Conservation (phyloP, 2,888 invertebrate species). For the Tenthredo scrophulariae region DNA sequence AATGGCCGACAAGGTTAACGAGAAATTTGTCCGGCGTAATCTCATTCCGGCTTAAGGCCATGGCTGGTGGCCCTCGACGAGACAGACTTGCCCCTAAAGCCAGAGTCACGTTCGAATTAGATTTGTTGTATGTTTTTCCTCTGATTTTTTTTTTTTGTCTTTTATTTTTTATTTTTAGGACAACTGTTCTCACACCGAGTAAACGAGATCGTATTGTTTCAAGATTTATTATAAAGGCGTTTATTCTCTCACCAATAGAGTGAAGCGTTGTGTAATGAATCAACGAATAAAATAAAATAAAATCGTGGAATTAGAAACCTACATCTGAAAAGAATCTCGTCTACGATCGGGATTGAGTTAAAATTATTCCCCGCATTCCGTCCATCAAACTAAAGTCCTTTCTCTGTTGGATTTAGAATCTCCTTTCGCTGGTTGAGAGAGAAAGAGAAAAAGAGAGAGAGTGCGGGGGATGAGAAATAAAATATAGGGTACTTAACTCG, state of each 20-base stretch:
- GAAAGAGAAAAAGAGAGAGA: background rate
- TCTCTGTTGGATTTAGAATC: background rate
- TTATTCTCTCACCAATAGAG: background rate
- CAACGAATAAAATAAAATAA: background rate
- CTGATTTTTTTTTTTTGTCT: background rate
- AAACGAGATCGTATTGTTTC: background rate
- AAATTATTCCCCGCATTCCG: conserved; percentile 12
- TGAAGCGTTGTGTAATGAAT: background rate
- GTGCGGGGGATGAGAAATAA: background rate
- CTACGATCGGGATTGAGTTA: conserved; percentile 30
- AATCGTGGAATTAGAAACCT: background rate
- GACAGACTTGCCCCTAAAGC: background rate
- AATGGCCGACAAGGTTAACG: conserved; percentile 38
- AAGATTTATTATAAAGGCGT: background rate
- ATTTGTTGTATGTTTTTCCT: background rate
- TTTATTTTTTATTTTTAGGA: background rate
- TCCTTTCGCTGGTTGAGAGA: background rate
- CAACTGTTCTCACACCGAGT: background rate
- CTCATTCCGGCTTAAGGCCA: background rate
- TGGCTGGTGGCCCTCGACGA: background rate
- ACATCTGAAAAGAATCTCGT: background rate
- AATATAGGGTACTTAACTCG: background rate
- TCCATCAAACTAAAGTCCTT: conserved; percentile 11
- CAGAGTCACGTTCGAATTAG: background rate
- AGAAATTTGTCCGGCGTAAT: conserved; percentile 26